Percentiles rank a stretch among this genome's conserved stretches.
phyloP scores from a whole-genome alignment of 2,797 vertebrate genomes.

The Pagetopsis macropterus region DNA sequence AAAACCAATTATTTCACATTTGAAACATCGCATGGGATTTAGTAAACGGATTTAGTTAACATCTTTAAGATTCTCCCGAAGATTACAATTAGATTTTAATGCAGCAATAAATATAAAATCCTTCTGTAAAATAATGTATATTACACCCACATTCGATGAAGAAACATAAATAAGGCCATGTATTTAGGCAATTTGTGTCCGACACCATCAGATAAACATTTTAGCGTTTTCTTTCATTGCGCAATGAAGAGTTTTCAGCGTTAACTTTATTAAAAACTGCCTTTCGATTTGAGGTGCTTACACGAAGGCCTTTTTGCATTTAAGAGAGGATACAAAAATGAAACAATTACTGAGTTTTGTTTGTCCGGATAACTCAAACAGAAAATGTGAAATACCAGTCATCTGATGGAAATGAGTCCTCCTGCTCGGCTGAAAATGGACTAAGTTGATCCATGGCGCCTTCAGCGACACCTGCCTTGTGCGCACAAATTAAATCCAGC shows the following conservation, averaged over 20 bases:
- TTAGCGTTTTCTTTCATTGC: neutral
- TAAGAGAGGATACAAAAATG: rapidly evolving
- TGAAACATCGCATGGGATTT: too few relatives aligned
- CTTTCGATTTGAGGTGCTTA: neutral
- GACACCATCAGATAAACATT: neutral
- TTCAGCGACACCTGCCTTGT: constrained; percentile 74
- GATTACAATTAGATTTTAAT: neutral
- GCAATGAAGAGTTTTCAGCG: constrained; percentile 1
- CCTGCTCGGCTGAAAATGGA: constrained; percentile 42
- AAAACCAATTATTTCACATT: neutral
- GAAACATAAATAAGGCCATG: neutral
- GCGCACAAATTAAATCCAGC: constrained; percentile 48
- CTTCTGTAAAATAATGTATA: neutral
- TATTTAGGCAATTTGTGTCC: neutral
- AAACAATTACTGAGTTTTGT: neutral
- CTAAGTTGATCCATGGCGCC: constrained; percentile 61
- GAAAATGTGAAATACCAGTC: constrained; percentile 68
- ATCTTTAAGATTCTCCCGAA: neutral
- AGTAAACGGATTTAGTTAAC: neutral
- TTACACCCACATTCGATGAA: neutral
- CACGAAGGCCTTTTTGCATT: constrained; percentile 4
- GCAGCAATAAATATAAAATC: neutral
- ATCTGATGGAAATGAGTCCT: constrained; percentile 58
- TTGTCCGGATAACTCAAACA: neutral
- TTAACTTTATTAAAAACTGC: neutral